A percentile compares a stretch with the other conserved stretches of the same genome.
phyloP scores from a whole-genome alignment of 2,888 invertebrate species.

The Cybosia mesomella region DNA sequence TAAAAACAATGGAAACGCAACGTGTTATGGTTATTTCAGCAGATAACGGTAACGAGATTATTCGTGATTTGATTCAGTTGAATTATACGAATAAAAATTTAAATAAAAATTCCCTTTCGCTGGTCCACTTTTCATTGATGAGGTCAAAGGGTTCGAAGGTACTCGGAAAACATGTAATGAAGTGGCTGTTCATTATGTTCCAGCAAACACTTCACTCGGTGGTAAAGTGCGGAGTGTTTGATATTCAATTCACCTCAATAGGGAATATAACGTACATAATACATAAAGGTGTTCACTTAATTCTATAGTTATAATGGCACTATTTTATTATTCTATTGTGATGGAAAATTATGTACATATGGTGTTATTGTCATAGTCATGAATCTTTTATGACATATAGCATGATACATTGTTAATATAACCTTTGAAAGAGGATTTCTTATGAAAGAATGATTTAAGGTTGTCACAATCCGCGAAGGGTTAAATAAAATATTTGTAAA shows the following conservation, averaged over 20 bases:
- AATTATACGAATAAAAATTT: slow-evolving; percentile 32
- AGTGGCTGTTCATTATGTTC: slow-evolving; percentile 23
- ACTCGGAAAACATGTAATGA: slow-evolving; percentile 25
- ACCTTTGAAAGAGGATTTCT: background rate
- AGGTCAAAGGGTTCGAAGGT: slow-evolving; percentile 16
- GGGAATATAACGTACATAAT: slow-evolving; percentile 3
- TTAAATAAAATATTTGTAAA: background rate
- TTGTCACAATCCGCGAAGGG: background rate
- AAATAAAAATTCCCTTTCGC: slow-evolving; percentile 30
- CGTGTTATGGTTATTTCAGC: slow-evolving; percentile 62
- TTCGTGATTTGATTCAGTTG: slow-evolving; percentile 43
- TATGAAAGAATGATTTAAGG: background rate
- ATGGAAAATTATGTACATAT: slow-evolving; percentile 20
- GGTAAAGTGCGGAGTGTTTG: slow-evolving; percentile 33
- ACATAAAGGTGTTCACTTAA: background rate
- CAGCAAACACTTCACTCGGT: slow-evolving; percentile 29
- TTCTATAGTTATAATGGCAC: slow-evolving; percentile 3
- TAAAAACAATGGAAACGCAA: slow-evolving; percentile 80
- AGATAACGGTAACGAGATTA: slow-evolving; percentile 65
- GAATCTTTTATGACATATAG: slow-evolving; percentile 8
- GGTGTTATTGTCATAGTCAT: slow-evolving; percentile 7
- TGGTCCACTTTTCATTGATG: slow-evolving; percentile 29
- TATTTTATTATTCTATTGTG: slow-evolving; percentile 16
- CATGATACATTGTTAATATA: background rate
- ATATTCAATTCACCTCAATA: slow-evolving; percentile 30